Conservation (phyloP, 2,888 invertebrate genomes). For the Orchestes rusci region DNA sequence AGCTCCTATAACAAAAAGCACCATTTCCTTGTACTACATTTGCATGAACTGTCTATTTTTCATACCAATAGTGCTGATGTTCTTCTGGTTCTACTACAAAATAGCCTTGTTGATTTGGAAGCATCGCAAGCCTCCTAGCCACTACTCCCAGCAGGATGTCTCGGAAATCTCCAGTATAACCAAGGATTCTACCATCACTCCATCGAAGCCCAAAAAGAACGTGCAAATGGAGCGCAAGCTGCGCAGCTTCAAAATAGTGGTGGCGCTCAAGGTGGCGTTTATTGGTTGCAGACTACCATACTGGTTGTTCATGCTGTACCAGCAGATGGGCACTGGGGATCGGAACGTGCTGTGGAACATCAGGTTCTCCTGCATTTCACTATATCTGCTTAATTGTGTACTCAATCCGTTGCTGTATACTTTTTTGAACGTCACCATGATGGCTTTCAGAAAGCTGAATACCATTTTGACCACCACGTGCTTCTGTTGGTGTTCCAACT, state of each 20-base stretch:
- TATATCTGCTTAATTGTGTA: conserved; percentile 49
- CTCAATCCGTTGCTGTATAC: conserved; percentile 56
- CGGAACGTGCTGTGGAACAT: conserved; percentile 43
- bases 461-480: conserved; percentile 38
- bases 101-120: conserved; percentile 48
- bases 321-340: conserved; percentile 35
- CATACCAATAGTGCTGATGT: conserved; percentile 45
- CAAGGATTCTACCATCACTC: background rate
- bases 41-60: conserved; percentile 42
- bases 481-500: conserved; percentile 39
- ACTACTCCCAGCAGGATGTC: conserved; percentile 24
- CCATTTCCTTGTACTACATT: conserved; percentile 34
- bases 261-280: conserved; percentile 50
- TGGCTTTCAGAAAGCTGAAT: conserved; percentile 30
- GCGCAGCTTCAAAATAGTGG: conserved; percentile 51
- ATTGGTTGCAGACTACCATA: conserved; percentile 47
- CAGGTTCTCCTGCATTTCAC: conserved; percentile 45
- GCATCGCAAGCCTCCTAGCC: conserved; percentile 40
- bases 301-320: conserved; percentile 49
- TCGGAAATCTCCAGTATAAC: conserved; percentile 29
- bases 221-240: conserved; percentile 43
- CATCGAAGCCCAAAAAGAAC: conserved; percentile 25
- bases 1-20: conserved; percentile 26
- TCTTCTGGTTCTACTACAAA: conserved; percentile 47
- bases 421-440: conserved; percentile 49